These are phyloP conservation scores for Achatina immaculata DNA, from an alignment of 1,140 invertebrate genomes.

Conservation along the genomic window DNA sequence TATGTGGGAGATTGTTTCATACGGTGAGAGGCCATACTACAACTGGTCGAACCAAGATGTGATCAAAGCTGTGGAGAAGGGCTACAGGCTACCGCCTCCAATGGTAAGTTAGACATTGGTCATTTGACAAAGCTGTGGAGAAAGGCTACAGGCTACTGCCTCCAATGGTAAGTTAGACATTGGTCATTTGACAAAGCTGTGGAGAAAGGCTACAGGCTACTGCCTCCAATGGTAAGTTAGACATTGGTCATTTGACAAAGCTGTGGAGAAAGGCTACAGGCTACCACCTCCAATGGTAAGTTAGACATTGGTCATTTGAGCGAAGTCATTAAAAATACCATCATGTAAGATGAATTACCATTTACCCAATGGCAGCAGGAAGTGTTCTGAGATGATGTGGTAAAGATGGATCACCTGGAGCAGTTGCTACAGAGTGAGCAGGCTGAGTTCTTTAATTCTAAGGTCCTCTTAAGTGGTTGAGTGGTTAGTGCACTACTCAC, in stretches of 20 bases:
- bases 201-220: conserved; percentile 93
- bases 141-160: conserved; percentile 94
- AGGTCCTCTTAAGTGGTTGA: no score
- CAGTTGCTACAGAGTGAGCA: no score
- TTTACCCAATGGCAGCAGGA: no score
- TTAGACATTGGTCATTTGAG: no score
- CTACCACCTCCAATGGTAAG: conserved; percentile 93
- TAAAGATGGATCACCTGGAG: no score
- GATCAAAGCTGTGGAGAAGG: conserved; percentile 98
- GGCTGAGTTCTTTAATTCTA: no score
- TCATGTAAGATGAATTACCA: no score
- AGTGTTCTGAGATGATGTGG: no score
- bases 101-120: conserved; percentile 84
- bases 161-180: conserved; percentile 85
- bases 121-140: conserved; percentile 97
- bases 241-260: no score
- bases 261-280: conserved; percentile 95
- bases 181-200: no score
- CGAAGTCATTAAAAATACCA: no score
- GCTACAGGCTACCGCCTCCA: conserved; percentile 91
- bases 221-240: conserved; percentile 92
- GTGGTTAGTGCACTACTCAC: no score
- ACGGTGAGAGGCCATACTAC: conserved; percentile 99
- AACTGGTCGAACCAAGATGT: conserved; percentile 99
- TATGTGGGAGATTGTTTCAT: conserved; percentile 99